Conservation (phyloP, 2,113 vertebrate species). For the western clawed frog (Xenopus tropicalis) region UCB_Xtro_10.0 CM004444.2:23939501-23940000, state of each 20-base stretch:
- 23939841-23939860: no score
- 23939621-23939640: conserved; percentile 18
- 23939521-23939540: no score
- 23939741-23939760: conserved; percentile 20
- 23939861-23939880: no score
- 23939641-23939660: conserved; percentile 21
- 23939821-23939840: no score
- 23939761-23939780: conserved; percentile 10
- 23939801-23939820: no score
- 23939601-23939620: conserved; percentile 23
- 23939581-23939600: conserved; percentile 1
- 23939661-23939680: conserved; percentile 24
- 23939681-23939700: conserved; percentile 36
- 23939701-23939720: conserved; percentile 33
- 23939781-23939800: conserved; percentile 20
- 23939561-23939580: neutral
- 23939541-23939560: neutral
- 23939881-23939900: no score
- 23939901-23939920: no score
- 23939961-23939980: no score
- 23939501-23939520: no score
- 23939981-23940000: no score
- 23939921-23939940: no score
- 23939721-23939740: conserved; percentile 37
- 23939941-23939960: no score